Percentiles rank a stretch among this genome's conserved stretches.
Evolutionary conservation across 2,113 vertebrate species (phyloP).

Genomic region (Empidonax traillii): DNA sequence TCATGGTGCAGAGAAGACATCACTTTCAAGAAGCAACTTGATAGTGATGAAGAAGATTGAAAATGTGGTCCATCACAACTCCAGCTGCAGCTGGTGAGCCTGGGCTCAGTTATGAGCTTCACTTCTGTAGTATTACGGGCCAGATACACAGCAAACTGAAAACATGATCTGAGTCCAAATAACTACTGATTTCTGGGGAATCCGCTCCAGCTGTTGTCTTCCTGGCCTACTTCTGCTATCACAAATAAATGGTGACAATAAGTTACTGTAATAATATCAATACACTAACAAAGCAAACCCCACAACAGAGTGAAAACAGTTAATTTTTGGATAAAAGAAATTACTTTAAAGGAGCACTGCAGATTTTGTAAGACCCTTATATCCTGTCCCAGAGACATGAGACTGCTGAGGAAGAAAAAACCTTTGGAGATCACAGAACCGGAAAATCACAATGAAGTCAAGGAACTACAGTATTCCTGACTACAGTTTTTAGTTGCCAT

Average conservation of each 20-base stretch:
- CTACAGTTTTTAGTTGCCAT: conserved; percentile 25
- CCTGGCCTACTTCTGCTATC: neutral
- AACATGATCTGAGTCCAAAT: neutral
- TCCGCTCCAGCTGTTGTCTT: neutral
- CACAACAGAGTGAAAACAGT: neutral
- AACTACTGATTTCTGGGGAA: neutral
- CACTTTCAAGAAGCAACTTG: neutral
- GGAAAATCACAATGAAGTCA: neutral
- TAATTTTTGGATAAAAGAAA: neutral
- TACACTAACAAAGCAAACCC: neutral
- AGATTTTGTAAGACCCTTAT: neutral
- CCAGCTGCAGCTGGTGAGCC: neutral
- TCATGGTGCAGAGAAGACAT: neutral
- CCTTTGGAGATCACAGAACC: neutral
- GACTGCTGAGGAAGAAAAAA: neutral
- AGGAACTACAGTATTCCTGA: neutral
- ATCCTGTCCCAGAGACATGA: neutral
- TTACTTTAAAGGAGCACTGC: neutral
- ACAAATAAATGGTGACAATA: neutral
- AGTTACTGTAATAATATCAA: neutral
- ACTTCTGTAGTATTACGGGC: neutral
- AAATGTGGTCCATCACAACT: neutral
- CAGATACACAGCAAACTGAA: neutral
- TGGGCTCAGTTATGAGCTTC: neutral
- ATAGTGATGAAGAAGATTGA: neutral